Evolutionary conservation across 2,888 invertebrate species (phyloP).

Genomic region (Saturnia pavonia): DNA sequence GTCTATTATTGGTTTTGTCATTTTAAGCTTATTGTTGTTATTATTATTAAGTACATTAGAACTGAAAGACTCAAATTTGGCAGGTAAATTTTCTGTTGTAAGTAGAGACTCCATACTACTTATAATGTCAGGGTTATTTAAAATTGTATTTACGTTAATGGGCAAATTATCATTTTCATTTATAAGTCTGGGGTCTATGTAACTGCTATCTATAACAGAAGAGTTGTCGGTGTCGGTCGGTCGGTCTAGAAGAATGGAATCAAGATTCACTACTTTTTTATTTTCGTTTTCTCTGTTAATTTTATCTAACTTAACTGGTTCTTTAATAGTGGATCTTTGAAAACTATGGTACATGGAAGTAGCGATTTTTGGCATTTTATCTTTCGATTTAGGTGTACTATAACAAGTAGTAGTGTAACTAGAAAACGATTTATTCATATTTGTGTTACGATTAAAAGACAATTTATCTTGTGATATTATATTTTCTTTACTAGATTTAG

Average conservation of each 20-base stretch:
- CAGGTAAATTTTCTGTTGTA: slow-evolving; percentile 75
- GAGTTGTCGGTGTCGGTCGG: slow-evolving; percentile 50
- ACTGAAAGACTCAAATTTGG: slow-evolving; percentile 74
- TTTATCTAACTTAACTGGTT: slow-evolving; percentile 73
- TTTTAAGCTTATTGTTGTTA: slow-evolving; percentile 54
- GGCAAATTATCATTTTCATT: slow-evolving; percentile 87
- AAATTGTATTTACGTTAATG: slow-evolving; percentile 78
- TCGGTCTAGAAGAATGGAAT: slow-evolving; percentile 58
- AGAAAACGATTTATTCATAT: slow-evolving; percentile 71
- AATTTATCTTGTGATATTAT: slow-evolving; percentile 64
- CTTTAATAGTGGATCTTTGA: slow-evolving; percentile 69
- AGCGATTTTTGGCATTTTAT: slow-evolving; percentile 76
- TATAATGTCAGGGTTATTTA: slow-evolving; percentile 77
- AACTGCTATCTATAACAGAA: slow-evolving; percentile 77
- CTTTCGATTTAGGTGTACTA: slow-evolving; percentile 73
- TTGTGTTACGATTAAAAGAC: slow-evolving; percentile 66
- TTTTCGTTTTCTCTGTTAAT: slow-evolving; percentile 67
- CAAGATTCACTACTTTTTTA: slow-evolving; percentile 75
- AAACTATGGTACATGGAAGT: slow-evolving; percentile 77
- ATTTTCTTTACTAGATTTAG: slow-evolving; percentile 77
- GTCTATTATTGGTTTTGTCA: slow-evolving; percentile 58
- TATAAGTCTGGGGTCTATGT: slow-evolving; percentile 83
- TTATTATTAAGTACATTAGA: slow-evolving; percentile 56
- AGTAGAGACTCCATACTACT: slow-evolving; percentile 79
- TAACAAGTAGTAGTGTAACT: slow-evolving; percentile 71